Base-by-base conservation (phyloP, 2,797 vertebrate genomes). In the Bradypodion pumilum region DNA sequence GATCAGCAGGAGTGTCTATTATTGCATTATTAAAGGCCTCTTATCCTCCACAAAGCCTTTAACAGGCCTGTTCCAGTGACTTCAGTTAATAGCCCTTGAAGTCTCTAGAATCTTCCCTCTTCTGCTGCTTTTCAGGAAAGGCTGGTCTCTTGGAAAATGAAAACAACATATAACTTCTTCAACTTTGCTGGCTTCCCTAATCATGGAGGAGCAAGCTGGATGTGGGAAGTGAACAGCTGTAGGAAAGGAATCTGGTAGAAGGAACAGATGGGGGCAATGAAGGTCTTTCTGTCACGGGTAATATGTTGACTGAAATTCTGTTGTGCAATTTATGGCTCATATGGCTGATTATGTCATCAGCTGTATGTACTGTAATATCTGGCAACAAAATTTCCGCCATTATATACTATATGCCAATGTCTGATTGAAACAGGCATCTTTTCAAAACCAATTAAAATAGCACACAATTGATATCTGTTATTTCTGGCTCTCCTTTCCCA, bases 51-150 rank as follows among this genome's bases (percentile, higher is more conserved):
- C 79, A 78, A 73, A 72, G 42, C n/a, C 65, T 69, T 76, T 42
- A 76, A 35, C 29, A 59, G 40, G 40, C 52, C 65, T 80, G 40
- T 81, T 80, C 37, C 40, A 75, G 49, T 62, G 44, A 72, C 56
- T 81, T 86, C 8, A 56, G 56, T 69, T 60, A 65, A 82, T 78
- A 78, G 42, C 27, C 59, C 32, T 82, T 65, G 74, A 49, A 63
- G 32, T 40, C 73, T 27, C 52, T 49, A 46, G n/a, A 25, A 44
- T 46, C 63, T 29, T 37, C 37, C 46, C 29, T 19, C 7, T 63
- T 78, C 15, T 44, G 19, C 60, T 62, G 49, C 23, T 35, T 83
- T 42, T 60, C 25, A 37, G 49, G 27, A 84, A 68, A 15, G 44
- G 59, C 23, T 32, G 21, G n/a, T 85, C 69, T 80, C 49, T 9